Evolutionary conservation across 2,113 vertebrate species (phyloP).

Genomic region (Bettongia penicillata): DNA sequence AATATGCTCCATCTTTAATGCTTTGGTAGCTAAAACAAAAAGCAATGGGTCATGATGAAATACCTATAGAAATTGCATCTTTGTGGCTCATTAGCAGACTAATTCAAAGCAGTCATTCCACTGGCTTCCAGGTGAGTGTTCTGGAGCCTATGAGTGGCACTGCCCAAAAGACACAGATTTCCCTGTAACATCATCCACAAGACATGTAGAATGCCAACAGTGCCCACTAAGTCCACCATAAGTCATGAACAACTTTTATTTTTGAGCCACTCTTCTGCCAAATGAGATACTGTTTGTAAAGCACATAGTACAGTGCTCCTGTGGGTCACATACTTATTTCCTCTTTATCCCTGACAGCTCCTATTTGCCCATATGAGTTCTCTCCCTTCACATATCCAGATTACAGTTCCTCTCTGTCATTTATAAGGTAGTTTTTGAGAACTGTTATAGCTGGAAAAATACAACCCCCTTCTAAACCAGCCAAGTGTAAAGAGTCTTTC

Average conservation of each 20-base stretch:
- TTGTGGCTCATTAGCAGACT: constrained; percentile 45
- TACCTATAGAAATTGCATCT: constrained; percentile 64
- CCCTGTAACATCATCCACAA: not conserved
- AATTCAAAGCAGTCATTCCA: constrained; percentile 25
- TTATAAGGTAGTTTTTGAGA: not conserved
- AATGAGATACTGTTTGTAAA: not conserved
- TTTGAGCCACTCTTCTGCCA: not conserved
- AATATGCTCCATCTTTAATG: constrained; percentile 64
- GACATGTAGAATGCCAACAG: not conserved
- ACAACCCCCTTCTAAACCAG: not conserved
- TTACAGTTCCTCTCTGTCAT: not conserved
- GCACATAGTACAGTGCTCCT: not conserved
- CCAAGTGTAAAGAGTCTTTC: not conserved
- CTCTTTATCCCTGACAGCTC: not conserved
- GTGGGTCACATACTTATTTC: not conserved
- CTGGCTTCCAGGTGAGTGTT: not conserved
- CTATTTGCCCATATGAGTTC: not conserved
- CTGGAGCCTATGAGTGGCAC: constrained; percentile 4
- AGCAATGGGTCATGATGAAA: constrained; percentile 63
- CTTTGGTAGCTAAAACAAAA: constrained; percentile 71
- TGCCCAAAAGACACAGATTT: constrained; percentile 52
- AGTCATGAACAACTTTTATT: constrained; percentile 25
- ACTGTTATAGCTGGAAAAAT: not conserved
- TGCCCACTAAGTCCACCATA: constrained; percentile 18
- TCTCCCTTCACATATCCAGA: not conserved